Evolutionary conservation across 2,888 invertebrate genomes (phyloP), one percentile per base, ranked within the genome.

Genomic region (Caenorhabditis sp.): DNA sequence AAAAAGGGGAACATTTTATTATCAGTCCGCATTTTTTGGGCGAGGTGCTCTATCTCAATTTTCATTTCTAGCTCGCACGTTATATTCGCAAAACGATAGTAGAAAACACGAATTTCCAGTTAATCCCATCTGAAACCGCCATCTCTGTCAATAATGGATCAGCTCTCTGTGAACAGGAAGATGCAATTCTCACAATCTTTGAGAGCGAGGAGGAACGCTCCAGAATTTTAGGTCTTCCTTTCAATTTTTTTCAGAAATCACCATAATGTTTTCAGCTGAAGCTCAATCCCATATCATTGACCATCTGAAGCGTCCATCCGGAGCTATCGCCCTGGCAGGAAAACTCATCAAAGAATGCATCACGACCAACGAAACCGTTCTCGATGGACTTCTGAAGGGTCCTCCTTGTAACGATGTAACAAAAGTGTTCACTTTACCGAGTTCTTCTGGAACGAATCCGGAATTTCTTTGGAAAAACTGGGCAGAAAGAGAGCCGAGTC

Each of bases 401-500:
- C 38, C 58, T 16, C 59, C 49, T 1, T 76, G 75, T 31, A 58
- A 58, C 31, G 56, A 68, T 26, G 8, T 14, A 1, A 59, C 44
- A 16, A 47, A 49, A 24, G 56, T 49, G 6, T 66, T 31, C 38
- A n/a, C 22, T n/a, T 26, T 76, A 8, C 75, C 75, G 1, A 31
- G 22, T 6, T 68, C 75, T 1, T 16, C 75, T 12, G 3, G 22
- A n/a, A 68, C 75, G 4, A 76, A 76, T 56, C 68, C 75, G 4
- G 49, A 38, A 12, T 68, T 64, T 38, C 22, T 66, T 4, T 76
- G 75, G 75, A 49, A 35, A 3, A 68, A 56, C 14, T 76, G 75
- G 75, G 75, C 68, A 19, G 7, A 8, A 10, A 19, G 26, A 5
- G 75, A 76, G 22, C 75, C 75, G 12, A 76, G 58, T 59, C 16